A percentile compares a stretch with the other conserved stretches of the same genome.
These are phyloP conservation scores for Drosophila lowei DNA, from an alignment of 1,140 invertebrate genomes.

Conservation along the genomic window DNA sequence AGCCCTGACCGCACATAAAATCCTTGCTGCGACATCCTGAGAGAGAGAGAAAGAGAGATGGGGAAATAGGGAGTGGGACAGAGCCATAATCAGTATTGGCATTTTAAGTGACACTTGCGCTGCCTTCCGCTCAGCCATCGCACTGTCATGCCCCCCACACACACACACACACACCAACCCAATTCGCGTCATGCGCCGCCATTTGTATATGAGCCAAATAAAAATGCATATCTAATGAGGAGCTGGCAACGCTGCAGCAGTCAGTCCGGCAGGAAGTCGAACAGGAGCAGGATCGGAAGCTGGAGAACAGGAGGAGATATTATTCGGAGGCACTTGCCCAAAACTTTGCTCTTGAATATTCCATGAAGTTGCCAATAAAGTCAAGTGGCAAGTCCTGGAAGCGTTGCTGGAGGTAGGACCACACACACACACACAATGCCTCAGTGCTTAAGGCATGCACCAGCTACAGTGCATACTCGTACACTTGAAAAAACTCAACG, in stretches of 20 bases:
- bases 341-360: constrained; percentile 76
- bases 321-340: constrained; percentile 69
- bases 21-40: constrained; percentile 39
- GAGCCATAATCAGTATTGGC: constrained; percentile 76
- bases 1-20: constrained; percentile 72
- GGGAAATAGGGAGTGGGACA: not conserved
- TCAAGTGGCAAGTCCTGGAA: constrained; percentile 73
- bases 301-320: constrained; percentile 6
- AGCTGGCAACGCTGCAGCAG: constrained; percentile 28
- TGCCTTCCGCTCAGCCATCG: constrained; percentile 4
- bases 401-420: constrained; percentile 8
- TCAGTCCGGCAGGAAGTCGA: constrained; percentile 9
- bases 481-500: not conserved
- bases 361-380: constrained; percentile 82
- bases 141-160: constrained; percentile 17
- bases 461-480: constrained; percentile 35
- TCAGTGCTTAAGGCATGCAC: constrained; percentile 17
- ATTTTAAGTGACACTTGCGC: constrained; percentile 73
- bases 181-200: constrained; percentile 51
- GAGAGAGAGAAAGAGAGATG: not conserved
- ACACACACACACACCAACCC: constrained; percentile 20
- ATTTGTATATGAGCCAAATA: constrained; percentile 82
- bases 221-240: constrained; percentile 80
- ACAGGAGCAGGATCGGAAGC: not conserved
- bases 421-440: not conserved